Base-by-base conservation (phyloP, 2,888 invertebrate genomes). In the Punctoribates punctum region DNA sequence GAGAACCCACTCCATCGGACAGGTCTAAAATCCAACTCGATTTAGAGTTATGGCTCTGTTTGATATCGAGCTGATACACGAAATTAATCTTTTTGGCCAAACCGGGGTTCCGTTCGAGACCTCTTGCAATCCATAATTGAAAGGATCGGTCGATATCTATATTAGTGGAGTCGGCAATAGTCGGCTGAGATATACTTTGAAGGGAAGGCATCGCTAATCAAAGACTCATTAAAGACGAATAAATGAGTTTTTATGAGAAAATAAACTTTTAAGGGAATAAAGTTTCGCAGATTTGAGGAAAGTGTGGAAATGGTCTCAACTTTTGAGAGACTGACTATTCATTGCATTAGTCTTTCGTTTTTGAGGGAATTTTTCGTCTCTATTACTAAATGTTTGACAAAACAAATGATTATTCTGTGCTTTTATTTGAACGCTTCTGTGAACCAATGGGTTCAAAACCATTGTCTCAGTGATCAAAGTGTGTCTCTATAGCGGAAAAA, bases 21-120 rank as follows among this genome's bases (percentile, higher is more conserved):
- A 65, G 27, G 20, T 65, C 65, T 17, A 65, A 27, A 34, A 34
- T 65, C 65, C 65, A 65, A 13, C 38, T 4, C 1, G 29, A 34
- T 8, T 9, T 20, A 13, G 38, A 17, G 1, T 29, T 65, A 5
- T 1, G 1, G 3, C n/a, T 34, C 1, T 2, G 34, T 20, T 17
- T 65, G 20, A 65, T 65, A 65, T 65, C 27, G 5, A 65, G 5
- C n/a, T 65, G 65, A 65, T 65, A 65, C 5, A 65, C 34, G n/a
- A 34, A 29, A 65, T 65, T 65, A 20, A 65, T 65, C 65, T 65
- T 17, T 34, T 38, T 65, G 38, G 65, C 65, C 65, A 65, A 38
- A 17, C n/a, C 65, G 34, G 65, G 65, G 15, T 34, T 65, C 2
- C 65, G 29, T 20, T 29, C n/a, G 3, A 65, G 20, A 20, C 38